Percentiles rank a stretch among this genome's conserved stretches.
Evolutionary conservation across 2,888 invertebrate genomes (phyloP).

Genomic region (Caenorhabditis imperialis): DNA sequence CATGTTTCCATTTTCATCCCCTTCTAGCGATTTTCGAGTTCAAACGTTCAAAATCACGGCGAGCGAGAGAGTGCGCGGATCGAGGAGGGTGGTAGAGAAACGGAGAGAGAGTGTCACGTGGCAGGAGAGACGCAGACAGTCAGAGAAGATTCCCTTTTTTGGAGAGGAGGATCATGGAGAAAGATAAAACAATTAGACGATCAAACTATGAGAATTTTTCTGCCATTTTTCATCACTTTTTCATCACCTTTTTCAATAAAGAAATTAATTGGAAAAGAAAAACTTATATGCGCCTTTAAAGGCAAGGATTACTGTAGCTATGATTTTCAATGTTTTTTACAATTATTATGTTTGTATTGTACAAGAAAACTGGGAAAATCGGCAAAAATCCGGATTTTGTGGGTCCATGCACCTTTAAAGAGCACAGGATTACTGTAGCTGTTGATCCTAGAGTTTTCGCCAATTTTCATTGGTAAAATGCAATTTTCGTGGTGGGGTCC

Average conservation of each 20-base stretch:
- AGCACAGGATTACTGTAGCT: too few relatives aligned
- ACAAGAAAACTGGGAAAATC: not conserved
- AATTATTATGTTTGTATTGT: not conserved
- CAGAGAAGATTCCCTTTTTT: constrained; percentile 10
- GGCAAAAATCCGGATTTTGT: not conserved
- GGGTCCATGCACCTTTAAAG: too few relatives aligned
- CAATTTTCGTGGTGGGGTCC: too few relatives aligned
- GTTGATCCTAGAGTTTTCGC: too few relatives aligned
- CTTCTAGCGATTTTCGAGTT: constrained; percentile 11
- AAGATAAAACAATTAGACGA: constrained; percentile 33
- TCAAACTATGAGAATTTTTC: constrained; percentile 35
- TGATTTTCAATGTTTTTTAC: not conserved
- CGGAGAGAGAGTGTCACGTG: constrained; percentile 26
- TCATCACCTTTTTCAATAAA: not conserved
- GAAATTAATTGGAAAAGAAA: not conserved
- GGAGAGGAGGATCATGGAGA: not conserved
- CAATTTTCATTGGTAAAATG: too few relatives aligned
- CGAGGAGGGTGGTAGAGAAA: constrained; percentile 2
- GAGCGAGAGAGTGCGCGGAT: constrained; percentile 5
- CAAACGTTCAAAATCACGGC: constrained; percentile 32
- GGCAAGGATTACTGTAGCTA: too few relatives aligned
- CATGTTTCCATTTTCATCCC: constrained; percentile 11
- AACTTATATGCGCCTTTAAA: not conserved
- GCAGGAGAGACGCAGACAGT: constrained; percentile 16
- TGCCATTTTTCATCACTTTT: too few relatives aligned